Evolutionary conservation across 2,888 invertebrate species (phyloP).

Genomic region (Stenolophus ochropezus): DNA sequence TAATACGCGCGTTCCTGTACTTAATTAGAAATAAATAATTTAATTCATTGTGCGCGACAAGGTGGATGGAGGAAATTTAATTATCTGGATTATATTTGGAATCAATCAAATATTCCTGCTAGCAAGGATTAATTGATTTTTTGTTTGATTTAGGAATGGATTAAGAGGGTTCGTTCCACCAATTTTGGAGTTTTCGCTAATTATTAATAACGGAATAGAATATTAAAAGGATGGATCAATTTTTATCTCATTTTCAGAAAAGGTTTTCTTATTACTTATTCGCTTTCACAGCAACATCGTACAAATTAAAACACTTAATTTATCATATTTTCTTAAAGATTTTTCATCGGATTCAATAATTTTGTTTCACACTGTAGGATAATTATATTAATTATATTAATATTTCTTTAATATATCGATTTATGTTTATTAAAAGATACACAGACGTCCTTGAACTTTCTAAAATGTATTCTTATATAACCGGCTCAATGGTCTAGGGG

Average conservation of each 20-base stretch:
- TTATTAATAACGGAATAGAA: neutral
- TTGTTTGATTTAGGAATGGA: neutral
- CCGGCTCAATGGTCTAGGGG: slow-evolving; percentile 74
- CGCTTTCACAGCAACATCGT: too few relatives aligned
- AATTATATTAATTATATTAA: too few relatives aligned
- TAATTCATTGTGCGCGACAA: slow-evolving; percentile 22
- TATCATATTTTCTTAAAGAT: too few relatives aligned
- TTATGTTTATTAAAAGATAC: too few relatives aligned
- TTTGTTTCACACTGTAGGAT: too few relatives aligned
- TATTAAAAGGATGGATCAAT: neutral
- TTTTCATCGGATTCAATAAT: too few relatives aligned
- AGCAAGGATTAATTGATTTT: slow-evolving; percentile 31
- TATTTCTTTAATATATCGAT: too few relatives aligned
- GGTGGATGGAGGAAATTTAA: slow-evolving; percentile 17
- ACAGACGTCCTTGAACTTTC: too few relatives aligned
- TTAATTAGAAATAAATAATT: slow-evolving; percentile 54
- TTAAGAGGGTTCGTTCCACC: neutral
- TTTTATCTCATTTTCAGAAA: too few relatives aligned
- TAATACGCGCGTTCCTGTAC: slow-evolving; percentile 43
- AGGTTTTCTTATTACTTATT: too few relatives aligned
- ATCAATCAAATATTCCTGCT: slow-evolving; percentile 34
- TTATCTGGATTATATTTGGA: slow-evolving; percentile 42
- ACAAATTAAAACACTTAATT: too few relatives aligned
- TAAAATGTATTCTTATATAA: too few relatives aligned
- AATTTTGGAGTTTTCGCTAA: neutral